These are phyloP conservation scores for Oreotrochilus melanogaster DNA, from an alignment of 2,113 vertebrate genomes.

Conservation along the genomic window DNA sequence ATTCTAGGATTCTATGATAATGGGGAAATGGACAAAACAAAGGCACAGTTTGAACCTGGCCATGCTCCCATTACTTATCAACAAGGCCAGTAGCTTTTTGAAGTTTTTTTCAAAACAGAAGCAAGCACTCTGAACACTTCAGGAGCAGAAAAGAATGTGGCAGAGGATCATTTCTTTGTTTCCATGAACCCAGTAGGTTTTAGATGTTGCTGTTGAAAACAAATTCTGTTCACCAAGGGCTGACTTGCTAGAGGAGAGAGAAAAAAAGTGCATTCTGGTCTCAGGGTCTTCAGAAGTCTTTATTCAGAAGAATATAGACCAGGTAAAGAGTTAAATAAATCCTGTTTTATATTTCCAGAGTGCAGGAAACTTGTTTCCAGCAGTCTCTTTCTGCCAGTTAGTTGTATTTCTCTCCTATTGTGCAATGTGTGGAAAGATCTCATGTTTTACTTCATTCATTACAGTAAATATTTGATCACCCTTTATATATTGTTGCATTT, in stretches of 20 bases:
- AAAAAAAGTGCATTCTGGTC: background rate
- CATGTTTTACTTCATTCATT: background rate
- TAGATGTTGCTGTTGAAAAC: background rate
- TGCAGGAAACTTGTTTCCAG: background rate
- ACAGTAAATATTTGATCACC: background rate
- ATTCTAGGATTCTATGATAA: no score
- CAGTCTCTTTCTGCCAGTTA: background rate
- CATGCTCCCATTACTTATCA: background rate
- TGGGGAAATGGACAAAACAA: background rate
- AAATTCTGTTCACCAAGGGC: background rate
- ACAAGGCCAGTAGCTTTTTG: background rate
- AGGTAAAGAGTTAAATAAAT: background rate
- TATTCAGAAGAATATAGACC: background rate
- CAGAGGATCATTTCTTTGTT: background rate
- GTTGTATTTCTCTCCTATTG: background rate
- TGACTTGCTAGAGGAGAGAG: background rate
- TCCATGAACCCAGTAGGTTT: background rate
- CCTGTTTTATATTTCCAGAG: background rate
- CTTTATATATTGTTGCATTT: background rate
- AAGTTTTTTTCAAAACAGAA: background rate
- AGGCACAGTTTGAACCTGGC: background rate
- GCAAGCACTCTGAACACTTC: background rate
- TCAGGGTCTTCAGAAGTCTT: background rate
- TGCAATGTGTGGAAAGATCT: background rate
- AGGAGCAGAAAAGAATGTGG: background rate